Percentiles rank a stretch among this genome's conserved stretches.
Conservation (phyloP, 92 coral and sea anemone species). For the Actinernus sp. region DNA sequence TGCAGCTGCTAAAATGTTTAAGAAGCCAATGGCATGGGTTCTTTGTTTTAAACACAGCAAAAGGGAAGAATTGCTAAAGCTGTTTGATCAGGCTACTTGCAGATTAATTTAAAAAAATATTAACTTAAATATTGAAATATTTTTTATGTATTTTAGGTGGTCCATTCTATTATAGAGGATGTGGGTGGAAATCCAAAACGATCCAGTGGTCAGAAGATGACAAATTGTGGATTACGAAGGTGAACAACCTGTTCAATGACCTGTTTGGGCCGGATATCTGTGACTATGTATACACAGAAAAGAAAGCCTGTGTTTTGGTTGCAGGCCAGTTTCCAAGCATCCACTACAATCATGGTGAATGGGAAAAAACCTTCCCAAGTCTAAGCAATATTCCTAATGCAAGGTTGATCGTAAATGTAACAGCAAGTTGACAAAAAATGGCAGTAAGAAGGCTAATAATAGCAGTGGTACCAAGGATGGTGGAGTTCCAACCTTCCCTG, state of each 20-base stretch:
- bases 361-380: conserved; percentile 19
- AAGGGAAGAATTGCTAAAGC: too few relatives aligned
- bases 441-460: background rate
- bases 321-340: conserved; percentile 3
- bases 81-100: too few relatives aligned
- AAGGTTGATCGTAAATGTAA: too few relatives aligned
- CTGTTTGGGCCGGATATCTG: conserved; percentile 38
- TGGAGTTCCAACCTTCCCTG: background rate
- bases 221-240: conserved; percentile 11
- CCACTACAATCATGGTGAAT: conserved; percentile 3
- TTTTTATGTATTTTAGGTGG: conserved; percentile 21
- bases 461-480: background rate
- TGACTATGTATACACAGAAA: conserved; percentile 7
- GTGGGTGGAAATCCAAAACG: conserved; percentile 31
- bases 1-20: too few relatives aligned
- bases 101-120: too few relatives aligned
- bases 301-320: conserved; percentile 3
- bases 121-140: background rate
- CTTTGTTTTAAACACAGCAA: too few relatives aligned
- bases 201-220: conserved; percentile 23
- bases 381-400: too few relatives aligned
- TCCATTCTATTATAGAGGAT: conserved; percentile 32
- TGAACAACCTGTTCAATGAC: conserved; percentile 18
- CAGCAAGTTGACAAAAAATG: too few relatives aligned
- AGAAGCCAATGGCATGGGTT: too few relatives aligned